phyloP scores from a whole-genome alignment of 64 coral and sea anemone species.

The Montipora foliosa region DNA sequence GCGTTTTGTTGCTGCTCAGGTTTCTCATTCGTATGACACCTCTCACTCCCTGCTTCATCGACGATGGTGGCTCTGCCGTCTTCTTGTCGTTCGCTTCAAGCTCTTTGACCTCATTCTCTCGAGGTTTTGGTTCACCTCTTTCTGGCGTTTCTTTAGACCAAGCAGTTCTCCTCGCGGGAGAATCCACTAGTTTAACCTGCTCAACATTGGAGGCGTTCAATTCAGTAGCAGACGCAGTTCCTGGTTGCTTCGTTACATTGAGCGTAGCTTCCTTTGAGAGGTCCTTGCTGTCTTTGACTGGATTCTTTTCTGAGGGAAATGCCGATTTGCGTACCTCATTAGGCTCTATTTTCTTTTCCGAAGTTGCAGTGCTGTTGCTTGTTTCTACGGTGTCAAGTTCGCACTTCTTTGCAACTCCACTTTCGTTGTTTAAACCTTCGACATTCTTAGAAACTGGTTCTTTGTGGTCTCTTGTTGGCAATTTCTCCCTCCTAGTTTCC shows the following conservation, averaged over 20 bases:
- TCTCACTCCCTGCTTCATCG: not conserved
- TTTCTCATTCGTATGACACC: constrained; percentile 33
- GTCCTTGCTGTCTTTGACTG: not conserved
- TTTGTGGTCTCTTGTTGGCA: not conserved
- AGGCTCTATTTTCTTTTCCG: not conserved
- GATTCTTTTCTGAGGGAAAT: not conserved
- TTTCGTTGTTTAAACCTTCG: not conserved
- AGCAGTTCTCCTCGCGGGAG: not conserved
- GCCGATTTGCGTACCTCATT: not conserved
- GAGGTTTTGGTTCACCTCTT: not conserved
- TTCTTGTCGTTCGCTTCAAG: not conserved
- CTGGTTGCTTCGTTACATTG: not conserved
- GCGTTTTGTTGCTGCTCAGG: not conserved
- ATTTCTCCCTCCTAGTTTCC: constrained; percentile 16
- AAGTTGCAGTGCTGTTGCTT: not conserved
- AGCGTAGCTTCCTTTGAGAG: not conserved
- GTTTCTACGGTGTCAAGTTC: not conserved
- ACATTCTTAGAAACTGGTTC: not conserved
- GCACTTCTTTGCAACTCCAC: not conserved
- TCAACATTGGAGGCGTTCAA: not conserved
- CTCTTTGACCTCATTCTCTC: not conserved
- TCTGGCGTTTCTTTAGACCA: not conserved
- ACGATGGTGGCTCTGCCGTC: not conserved
- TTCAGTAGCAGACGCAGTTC: not conserved
- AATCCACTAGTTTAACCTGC: not conserved